A percentile compares a stretch with the other conserved stretches of the same genome.
Evolutionary conservation across 1,140 invertebrate genomes (phyloP).

Genomic region (Gerris buenoi): DNA sequence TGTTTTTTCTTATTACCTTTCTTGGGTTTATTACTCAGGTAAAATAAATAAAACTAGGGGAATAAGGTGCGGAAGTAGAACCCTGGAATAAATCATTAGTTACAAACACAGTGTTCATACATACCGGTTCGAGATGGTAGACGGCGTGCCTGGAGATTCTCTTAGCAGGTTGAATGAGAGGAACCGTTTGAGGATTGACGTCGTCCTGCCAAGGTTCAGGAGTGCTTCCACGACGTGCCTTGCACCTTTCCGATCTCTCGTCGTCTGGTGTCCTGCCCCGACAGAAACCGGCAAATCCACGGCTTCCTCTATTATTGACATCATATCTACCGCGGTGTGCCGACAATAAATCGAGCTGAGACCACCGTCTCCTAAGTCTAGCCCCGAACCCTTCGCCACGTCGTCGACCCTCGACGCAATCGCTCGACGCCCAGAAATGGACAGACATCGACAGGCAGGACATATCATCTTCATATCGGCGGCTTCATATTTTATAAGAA

Average conservation of each 20-base stretch:
- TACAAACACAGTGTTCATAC: too few species aligned
- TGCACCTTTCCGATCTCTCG: not conserved
- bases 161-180: not conserved
- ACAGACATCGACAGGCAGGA: conserved; percentile 7
- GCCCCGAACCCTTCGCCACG: not conserved
- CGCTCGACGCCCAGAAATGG: conserved; percentile 16
- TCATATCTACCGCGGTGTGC: conserved; percentile 4
- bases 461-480: not conserved
- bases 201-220: not conserved
- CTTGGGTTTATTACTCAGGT: too few species aligned
- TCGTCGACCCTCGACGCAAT: not conserved
- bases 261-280: not conserved
- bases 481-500: not conserved
- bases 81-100: too few species aligned
- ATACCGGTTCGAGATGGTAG: not conserved
- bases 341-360: not conserved
- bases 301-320: conserved; percentile 1
- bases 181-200: not conserved
- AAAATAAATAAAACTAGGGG: not conserved
- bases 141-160: not conserved
- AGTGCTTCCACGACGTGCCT: conserved; percentile 8
- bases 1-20: too few species aligned
- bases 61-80: not conserved
- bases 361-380: not conserved
- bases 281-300: conserved; percentile 1